phyloP scores from a whole-genome alignment of 1,140 invertebrate species.

The Drosophila takahashii region DNA sequence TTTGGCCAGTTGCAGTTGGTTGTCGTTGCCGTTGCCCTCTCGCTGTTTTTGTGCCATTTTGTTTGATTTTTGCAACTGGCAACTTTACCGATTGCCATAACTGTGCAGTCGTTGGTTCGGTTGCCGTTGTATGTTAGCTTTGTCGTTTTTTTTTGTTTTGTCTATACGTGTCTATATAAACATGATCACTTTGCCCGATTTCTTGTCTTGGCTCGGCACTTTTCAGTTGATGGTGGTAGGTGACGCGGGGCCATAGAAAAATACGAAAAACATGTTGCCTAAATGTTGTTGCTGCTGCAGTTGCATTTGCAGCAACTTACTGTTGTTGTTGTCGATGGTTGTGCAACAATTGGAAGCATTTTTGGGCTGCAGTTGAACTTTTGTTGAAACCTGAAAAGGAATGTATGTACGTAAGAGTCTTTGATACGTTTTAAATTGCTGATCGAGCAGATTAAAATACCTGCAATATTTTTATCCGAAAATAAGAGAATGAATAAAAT shows the following conservation, averaged over 20 bases:
- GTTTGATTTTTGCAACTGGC: conserved; percentile 69
- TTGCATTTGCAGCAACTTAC: conserved; percentile 26
- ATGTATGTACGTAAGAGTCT: not conserved
- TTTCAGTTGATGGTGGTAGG: conserved; percentile 43
- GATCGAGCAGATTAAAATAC: conserved; percentile 37
- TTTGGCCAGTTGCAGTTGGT: conserved; percentile 20
- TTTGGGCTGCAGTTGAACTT: conserved; percentile 42
- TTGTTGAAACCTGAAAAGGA: conserved; percentile 17
- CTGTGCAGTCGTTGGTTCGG: conserved; percentile 39
- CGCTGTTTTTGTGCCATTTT: conserved; percentile 53
- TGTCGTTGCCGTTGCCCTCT: conserved; percentile 34
- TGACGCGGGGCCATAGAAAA: conserved; percentile 36
- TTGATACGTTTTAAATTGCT: not conserved
- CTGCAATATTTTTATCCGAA: not conserved
- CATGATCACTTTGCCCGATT: conserved; percentile 80
- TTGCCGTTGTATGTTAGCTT: conserved; percentile 19
- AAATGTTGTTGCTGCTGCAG: conserved; percentile 51
- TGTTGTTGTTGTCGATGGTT: conserved; percentile 38
- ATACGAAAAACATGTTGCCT: conserved; percentile 61
- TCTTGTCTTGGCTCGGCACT: conserved; percentile 47
- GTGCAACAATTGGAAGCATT: conserved; percentile 68
- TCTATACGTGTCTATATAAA: conserved; percentile 75
- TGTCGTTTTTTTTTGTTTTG: conserved; percentile 23
- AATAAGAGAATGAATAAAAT: not conserved
- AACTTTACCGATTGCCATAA: conserved; percentile 71